Conservation (phyloP, 2,888 invertebrate species). For the Leptopterna dolabrata region DNA sequence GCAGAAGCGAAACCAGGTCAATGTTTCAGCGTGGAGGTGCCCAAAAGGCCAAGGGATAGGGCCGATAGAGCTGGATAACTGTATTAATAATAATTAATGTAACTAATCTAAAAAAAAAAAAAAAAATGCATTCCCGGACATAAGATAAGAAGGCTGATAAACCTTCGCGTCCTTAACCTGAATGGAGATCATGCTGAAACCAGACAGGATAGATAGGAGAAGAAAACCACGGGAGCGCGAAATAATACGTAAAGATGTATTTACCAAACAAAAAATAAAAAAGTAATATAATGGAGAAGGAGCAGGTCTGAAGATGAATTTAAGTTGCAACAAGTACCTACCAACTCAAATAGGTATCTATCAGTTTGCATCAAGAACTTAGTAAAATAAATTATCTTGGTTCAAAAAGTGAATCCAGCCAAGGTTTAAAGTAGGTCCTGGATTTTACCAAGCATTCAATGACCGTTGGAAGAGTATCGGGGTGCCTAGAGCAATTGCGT, state of each 20-base stretch:
- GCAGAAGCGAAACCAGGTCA: background rate
- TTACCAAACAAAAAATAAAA: no score
- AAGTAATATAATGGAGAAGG: no score
- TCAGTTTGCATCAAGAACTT: no score
- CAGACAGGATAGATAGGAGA: no score
- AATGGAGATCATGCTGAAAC: background rate
- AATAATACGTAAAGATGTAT: no score
- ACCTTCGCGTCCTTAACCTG: background rate
- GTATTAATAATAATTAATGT: background rate
- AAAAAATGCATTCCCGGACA: background rate
- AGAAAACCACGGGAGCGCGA: no score
- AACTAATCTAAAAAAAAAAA: background rate
- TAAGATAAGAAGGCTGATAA: background rate
- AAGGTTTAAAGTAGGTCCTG: no score
- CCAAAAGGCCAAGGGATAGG: background rate
- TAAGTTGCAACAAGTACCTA: no score
- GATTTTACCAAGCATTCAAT: background rate
- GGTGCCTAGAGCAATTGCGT: conserved; percentile 6
- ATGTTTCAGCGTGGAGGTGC: background rate
- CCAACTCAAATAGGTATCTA: no score
- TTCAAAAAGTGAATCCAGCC: no score
- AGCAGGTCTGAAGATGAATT: no score
- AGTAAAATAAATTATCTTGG: no score
- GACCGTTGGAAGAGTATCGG: background rate
- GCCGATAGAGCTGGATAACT: background rate